phyloP scores from a whole-genome alignment of 2,113 vertebrate genomes.

The Kryptolebias marmoratus region DNA sequence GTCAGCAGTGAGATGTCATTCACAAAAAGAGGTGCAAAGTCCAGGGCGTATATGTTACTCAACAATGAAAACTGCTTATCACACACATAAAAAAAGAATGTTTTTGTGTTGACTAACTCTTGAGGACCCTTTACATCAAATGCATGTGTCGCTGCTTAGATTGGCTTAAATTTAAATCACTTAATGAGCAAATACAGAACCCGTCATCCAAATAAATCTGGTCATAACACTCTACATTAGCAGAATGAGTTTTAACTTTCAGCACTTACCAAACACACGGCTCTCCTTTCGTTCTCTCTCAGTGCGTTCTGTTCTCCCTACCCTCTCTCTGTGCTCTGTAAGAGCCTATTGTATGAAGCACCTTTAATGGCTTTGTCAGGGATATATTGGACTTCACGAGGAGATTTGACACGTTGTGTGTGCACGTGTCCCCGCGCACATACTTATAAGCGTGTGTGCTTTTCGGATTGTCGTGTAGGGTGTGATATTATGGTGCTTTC shows the following conservation, averaged over 20 bases:
- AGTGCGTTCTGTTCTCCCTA: slow-evolving; percentile 55
- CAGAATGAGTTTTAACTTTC: slow-evolving; percentile 47
- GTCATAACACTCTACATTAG: slow-evolving; percentile 15
- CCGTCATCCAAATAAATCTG: slow-evolving; percentile 18
- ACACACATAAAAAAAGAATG: not conserved
- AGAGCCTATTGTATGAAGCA: slow-evolving; percentile 78
- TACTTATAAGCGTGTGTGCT: slow-evolving; percentile 44
- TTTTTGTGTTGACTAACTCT: not conserved
- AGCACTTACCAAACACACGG: slow-evolving; percentile 47
- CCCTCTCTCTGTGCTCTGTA: slow-evolving; percentile 51
- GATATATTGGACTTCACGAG: slow-evolving; percentile 67
- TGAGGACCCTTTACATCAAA: slow-evolving; percentile 5
- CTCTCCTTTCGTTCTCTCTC: slow-evolving; percentile 51
- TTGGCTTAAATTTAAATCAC: slow-evolving; percentile 23
- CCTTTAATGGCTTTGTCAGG: slow-evolving; percentile 73
- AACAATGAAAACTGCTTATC: not conserved
- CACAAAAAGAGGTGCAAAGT: slow-evolving; percentile 3
- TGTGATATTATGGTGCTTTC: slow-evolving; percentile 65
- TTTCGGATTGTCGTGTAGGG: slow-evolving; percentile 72
- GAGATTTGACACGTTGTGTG: slow-evolving; percentile 65
- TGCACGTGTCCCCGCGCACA: slow-evolving; percentile 14
- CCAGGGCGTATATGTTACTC: not conserved
- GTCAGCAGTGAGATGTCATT: not conserved
- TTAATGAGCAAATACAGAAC: slow-evolving; percentile 21
- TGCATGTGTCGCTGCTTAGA: not conserved